Evolutionary conservation across 92 coral and sea anemone genomes (phyloP), one percentile per base, ranked within the genome.

Genomic region (Actinostola sp.): DNA sequence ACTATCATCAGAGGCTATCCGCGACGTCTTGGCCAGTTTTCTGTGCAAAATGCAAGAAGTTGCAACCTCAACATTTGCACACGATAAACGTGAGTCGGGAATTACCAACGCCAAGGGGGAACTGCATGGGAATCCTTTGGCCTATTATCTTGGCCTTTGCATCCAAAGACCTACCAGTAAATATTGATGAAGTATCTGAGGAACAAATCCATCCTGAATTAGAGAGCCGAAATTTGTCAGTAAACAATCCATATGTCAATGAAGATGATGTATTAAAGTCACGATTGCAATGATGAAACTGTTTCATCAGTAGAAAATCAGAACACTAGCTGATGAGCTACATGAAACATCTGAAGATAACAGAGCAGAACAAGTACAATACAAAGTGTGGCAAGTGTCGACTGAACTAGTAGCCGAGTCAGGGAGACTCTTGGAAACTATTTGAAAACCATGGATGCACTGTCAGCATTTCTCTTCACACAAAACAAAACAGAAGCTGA

Each of bases 21-120:
- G n/a, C n/a, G n/a, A n/a, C n/a, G n/a, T n/a, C n/a, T 48, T 48
- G 21, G 21, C 19, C 5, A 48, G 12, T 23, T 48, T 48, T 48
- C 21, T 48, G 2, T 48, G 54, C 54, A 48, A 48, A 48, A 48
- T 48, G 54, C 54, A 48, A 48, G 54, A 48, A 48, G 54, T 17
- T 48, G 54, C 54, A 48, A 48, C 5, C 16, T 4, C 54, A 8
- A 48, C 12, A 2, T 48, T 4, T 23, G 13, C 54, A 14, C 54
- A n/a, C 5, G 16, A 48, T 23, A 17, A 4, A 48, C 13, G 54
- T 23, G 54, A 48, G 19, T 13, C 54, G 19, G 54, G 19, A n/a
- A 48, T 48, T n/a, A 23, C 54, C 2, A n/a, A 48, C 13, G 19
- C 54, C 21, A 53, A 20, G 25, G 30, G 25, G 3, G 30, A 53